Conservation (phyloP, 2,113 vertebrate genomes). For the Paracanthobrama guichenoti region DNA sequence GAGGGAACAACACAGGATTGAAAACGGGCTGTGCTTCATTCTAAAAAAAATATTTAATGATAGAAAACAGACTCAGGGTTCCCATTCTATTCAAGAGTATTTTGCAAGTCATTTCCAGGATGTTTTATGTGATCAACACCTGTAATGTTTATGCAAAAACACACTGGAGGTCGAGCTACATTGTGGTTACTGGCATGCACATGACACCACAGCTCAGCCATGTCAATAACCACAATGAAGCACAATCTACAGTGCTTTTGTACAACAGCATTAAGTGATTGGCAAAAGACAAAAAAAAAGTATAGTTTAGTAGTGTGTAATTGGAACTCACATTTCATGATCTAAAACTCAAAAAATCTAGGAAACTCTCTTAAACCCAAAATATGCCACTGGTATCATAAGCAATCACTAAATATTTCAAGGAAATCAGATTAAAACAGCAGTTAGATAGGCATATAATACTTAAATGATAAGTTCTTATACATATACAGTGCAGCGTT, state of each 20-base stretch:
- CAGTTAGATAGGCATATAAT: neutral
- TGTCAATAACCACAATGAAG: neutral
- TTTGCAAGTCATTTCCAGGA: neutral
- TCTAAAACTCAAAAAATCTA: neutral
- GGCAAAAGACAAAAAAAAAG: neutral
- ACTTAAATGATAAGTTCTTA: neutral
- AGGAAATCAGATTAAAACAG: neutral
- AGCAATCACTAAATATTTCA: no score
- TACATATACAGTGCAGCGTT: no score
- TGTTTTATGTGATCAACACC: neutral
- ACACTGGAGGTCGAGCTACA: neutral
- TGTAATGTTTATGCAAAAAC: constrained; percentile 3
- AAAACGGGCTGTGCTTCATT: constrained; percentile 26
- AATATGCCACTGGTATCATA: no score
- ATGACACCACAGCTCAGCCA: neutral
- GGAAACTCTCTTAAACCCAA: neutral
- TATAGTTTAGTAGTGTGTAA: neutral
- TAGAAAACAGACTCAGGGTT: constrained; percentile 37
- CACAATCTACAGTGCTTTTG: neutral
- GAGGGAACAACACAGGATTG: neutral
- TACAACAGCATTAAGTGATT: neutral
- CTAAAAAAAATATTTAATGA: neutral
- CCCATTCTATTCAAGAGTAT: constrained; percentile 1
- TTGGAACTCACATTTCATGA: neutral
- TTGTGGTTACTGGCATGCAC: neutral